Conservation (phyloP, 2,888 invertebrate species). For the Agrenia bidenticulata region DNA sequence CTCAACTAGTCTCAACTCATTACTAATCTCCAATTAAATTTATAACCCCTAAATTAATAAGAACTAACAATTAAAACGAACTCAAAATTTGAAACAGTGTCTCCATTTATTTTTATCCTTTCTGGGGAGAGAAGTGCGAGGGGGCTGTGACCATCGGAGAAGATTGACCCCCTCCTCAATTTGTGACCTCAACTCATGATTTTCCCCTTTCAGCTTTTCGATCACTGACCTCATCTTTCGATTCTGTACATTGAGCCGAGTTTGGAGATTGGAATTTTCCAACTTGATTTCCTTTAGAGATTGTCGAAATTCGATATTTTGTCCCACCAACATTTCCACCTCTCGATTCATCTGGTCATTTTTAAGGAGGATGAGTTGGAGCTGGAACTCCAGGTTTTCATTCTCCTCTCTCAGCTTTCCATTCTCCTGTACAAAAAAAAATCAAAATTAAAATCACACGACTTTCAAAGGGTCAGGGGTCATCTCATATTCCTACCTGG, state of each 20-base stretch:
- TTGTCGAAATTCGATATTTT: slow-evolving; percentile 9
- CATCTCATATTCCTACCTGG: neutral
- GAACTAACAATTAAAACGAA: no score
- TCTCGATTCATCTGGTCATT: neutral
- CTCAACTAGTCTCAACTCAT: no score
- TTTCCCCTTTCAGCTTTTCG: neutral
- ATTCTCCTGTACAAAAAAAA: neutral
- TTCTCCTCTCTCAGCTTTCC: slow-evolving; percentile 4
- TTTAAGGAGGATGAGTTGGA: neutral
- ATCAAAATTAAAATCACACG: no score
- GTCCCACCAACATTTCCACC: neutral
- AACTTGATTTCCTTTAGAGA: neutral
- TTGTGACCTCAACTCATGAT: neutral
- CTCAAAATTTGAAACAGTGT: no score
- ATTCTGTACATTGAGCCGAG: slow-evolving; percentile 1
- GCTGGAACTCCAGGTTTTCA: neutral
- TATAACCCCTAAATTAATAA: no score
- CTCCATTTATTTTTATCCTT: no score
- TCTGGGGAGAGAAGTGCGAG: no score
- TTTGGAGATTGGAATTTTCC: neutral
- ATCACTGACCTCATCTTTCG: neutral
- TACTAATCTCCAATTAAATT: no score
- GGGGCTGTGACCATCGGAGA: no score
- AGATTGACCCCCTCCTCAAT: no score
- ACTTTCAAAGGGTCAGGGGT: no score